Base-by-base conservation (phyloP, 2,888 invertebrate species). In the Zaprionus obscuricornis region DNA sequence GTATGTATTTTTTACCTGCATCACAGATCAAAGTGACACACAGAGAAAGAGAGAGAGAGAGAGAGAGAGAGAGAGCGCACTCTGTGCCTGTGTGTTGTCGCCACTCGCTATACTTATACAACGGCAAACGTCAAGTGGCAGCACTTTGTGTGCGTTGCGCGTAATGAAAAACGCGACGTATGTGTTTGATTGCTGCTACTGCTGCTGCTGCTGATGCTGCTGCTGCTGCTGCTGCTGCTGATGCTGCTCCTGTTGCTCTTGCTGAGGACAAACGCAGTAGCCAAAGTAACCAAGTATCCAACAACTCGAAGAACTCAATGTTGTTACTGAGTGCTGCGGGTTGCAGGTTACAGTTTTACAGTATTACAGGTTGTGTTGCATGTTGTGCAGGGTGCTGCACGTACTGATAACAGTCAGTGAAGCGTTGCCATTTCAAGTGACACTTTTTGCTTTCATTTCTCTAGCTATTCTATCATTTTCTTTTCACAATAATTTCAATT, bases 1-100 rank as follows among this genome's bases (percentile, higher is more conserved):
- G 54, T 77, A 43, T 57, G 51, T 62, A 36, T 62, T 49, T n/a
- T 58, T 52, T 50, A 47, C 45, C 52, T 66, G 83, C 71, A 60
- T 49, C 79, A 66, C 66, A 64, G 77, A 84, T 84, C 77, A 77
- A 77, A 77, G 82, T 46, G 69, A 76, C 50, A 36, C 18, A 33
- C 33, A 24, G n/a, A n/a, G n/a, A n/a, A n/a, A n/a, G n/a, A n/a
- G n/a, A n/a, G n/a, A n/a, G n/a, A n/a, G n/a, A n/a, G 24, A 24
- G 24, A 24, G 24, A 24, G 24, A 24, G 24, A 24, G 24, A 24
- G 24, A 24, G 8, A 24, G 24, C 24, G 13, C 10, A 11, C 29
- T 10, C 13, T 29, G 29, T n/a, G n/a, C n/a, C n/a, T n/a, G n/a
- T n/a, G n/a, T n/a, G n/a, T n/a, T n/a, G n/a, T n/a, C n/a, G n/a